Base-by-base conservation (phyloP, 2,888 invertebrate species). In the Anagyrus pseudococci region DNA sequence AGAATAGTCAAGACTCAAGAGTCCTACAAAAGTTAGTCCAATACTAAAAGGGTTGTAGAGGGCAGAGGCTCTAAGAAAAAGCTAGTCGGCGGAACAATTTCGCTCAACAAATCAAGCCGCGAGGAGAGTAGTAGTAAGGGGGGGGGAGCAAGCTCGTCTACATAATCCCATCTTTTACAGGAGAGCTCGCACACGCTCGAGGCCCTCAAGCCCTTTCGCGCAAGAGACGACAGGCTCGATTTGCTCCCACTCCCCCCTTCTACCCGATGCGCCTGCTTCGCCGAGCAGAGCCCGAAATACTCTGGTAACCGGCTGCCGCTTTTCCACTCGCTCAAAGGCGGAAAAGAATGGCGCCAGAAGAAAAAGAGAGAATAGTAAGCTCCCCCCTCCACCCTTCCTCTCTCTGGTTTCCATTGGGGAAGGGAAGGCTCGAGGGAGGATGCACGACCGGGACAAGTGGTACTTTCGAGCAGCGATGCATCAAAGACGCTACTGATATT, bases 401-500 rank as follows among this genome's bases (percentile, higher is more conserved):
- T 60, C 63, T 66, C 47, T 49, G 56, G 44, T 66, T 62, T 63
- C 58, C 60, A 58, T 52, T 56, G 55, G 58, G 46, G 50, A 56
- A 25, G 40, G 17, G 22, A 20, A 25, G 19, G 17, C 13, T 29
- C 3, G 43, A 7, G 43, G 1, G 52, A 2, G 47, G 10, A 37
- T n/a, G n/a, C n/a, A n/a, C n/a, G 13, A 10, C 56, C 47, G 53
- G 56, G 58, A 60, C 57, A 64, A 67, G 64, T 64, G 64, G 53
- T 56, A 56, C 62, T 64, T 67, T n/a, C 56, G 58, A 58, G 62
- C 55, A 57, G 47, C 66, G 55, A 69, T 69, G 65, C 65, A 66
- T 68, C 68, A 69, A 68, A 67, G 64, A 62, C 60, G 58, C 59
- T 60, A 62, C 65, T 66, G 66, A 68, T 67, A 68, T 68, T 66